These are phyloP conservation scores for Typhlomys cinereus DNA, from an alignment of 2,113 vertebrate species.

Conservation along the genomic window DNA sequence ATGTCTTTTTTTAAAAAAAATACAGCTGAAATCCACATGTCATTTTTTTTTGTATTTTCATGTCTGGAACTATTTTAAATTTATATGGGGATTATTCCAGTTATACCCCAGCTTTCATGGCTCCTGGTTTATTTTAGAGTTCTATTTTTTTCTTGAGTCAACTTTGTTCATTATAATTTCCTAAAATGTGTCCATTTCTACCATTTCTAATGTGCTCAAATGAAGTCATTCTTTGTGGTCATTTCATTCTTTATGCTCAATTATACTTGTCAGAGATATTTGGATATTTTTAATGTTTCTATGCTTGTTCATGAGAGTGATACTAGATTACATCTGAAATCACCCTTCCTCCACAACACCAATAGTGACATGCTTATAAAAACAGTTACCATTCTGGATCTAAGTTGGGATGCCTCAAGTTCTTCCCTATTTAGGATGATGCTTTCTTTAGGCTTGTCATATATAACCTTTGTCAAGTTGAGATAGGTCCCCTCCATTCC, in stretches of 20 bases:
- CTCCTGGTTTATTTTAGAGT: constrained; percentile 34
- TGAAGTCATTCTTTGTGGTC: constrained; percentile 21
- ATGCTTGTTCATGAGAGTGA: neutral
- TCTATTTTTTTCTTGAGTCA: constrained; percentile 27
- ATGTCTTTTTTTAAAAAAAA: neutral
- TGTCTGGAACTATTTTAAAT: neutral
- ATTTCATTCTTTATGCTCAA: constrained; percentile 15
- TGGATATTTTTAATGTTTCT: neutral
- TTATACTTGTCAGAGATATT: neutral
- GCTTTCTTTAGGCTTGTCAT: too few relatives aligned
- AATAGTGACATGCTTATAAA: neutral
- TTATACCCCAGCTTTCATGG: neutral
- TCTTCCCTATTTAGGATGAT: too few relatives aligned
- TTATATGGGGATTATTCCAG: neutral
- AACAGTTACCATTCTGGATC: too few relatives aligned
- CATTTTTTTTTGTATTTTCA: constrained; percentile 44
- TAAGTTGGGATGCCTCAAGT: too few relatives aligned
- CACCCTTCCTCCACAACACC: accelerated
- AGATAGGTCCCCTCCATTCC: too few relatives aligned
- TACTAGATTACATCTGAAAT: neutral
- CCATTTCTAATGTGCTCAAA: neutral
- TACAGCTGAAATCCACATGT: neutral
- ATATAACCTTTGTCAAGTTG: too few relatives aligned
- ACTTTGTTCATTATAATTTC: constrained; percentile 12
- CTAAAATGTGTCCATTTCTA: constrained; percentile 40